Base-by-base conservation (phyloP, 1,140 invertebrate genomes). In the Sminthurides bifidus region DNA sequence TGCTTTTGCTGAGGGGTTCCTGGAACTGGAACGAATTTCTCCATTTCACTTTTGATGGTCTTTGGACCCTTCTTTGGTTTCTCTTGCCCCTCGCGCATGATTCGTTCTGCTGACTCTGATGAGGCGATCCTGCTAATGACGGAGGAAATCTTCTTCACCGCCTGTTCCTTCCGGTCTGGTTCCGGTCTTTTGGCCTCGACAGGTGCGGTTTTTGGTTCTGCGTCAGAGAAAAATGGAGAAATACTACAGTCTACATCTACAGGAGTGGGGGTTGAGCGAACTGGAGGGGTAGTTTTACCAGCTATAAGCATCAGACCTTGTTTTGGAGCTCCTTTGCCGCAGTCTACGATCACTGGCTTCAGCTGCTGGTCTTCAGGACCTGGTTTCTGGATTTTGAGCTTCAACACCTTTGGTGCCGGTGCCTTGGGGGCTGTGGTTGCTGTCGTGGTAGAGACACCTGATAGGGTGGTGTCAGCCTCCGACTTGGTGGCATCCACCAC, bases 31-130 rank as follows among this genome's bases (percentile, higher is more conserved):
- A 81, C 73, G 56, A 76, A 75, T 29, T 79, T 77, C 35, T 77
- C 75, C n/a, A 79, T 73, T 66, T 81, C 76, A 72, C 79, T 60
- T 71, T 76, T 65, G 67, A 69, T 33, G 6, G 33, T 27, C 17
- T 45, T 45, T 33, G 31, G 31, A 12, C 29, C 29, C 21, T 45
- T 45, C 10, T 33, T 21, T 10, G 6, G 6, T n/a, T 46, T n/a
- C n/a, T n/a, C n/a, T n/a, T n/a, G 38, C 17, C 48, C 38, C 46
- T 59, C 40, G 19, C 54, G 50, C 10, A 57, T 14, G 5, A 44
- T 48, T 37, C 58, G 53, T 5, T 60, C 58, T 3, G 19, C 19
- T 14, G 54, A 57, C 2, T 43, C 54, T 12, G 57, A 56, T 1
- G 56, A 52, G 0, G 37, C 48, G 24, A 65, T 61, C 52, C 59